Evolutionary conservation across 2,797 vertebrate species (phyloP).

Genomic region (Melanotaenia trifasciata): DNA sequence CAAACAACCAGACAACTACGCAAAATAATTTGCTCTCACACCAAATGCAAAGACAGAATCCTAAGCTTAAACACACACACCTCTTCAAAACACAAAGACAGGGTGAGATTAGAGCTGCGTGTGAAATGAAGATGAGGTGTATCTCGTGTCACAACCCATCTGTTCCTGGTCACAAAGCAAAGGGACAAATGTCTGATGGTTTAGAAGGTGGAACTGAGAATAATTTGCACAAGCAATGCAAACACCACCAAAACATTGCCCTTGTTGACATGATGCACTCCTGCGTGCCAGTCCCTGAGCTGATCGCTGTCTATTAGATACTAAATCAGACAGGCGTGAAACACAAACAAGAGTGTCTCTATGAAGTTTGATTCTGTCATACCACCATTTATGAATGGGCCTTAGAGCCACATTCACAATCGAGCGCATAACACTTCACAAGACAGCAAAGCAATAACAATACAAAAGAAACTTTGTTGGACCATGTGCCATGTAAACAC

Average conservation of each 20-base stretch:
- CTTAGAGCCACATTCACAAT: slow-evolving; percentile 39
- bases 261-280: not conserved
- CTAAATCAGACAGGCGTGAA: slow-evolving; percentile 46
- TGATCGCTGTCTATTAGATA: slow-evolving; percentile 29
- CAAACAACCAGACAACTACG: slow-evolving; percentile 32
- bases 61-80: slow-evolving; percentile 38
- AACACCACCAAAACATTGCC: slow-evolving; percentile 21
- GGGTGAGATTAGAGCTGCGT: slow-evolving; percentile 59
- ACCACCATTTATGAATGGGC: slow-evolving; percentile 20
- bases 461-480: slow-evolving; percentile 63
- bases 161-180: slow-evolving; percentile 56
- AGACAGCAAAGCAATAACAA: slow-evolving; percentile 28
- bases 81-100: slow-evolving; percentile 50
- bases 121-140: slow-evolving; percentile 58
- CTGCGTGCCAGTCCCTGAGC: slow-evolving; percentile 33
- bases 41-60: slow-evolving; percentile 32
- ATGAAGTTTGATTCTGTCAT: slow-evolving; percentile 23
- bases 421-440: slow-evolving; percentile 42
- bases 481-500: slow-evolving; percentile 11
- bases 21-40: slow-evolving; percentile 32
- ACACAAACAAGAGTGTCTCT: slow-evolving; percentile 33
- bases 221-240: slow-evolving; percentile 25
- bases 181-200: slow-evolving; percentile 10
- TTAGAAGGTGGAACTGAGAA: slow-evolving; percentile 8
- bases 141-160: slow-evolving; percentile 65